A percentile compares a stretch with the other conserved stretches of the same genome.
These are phyloP conservation scores for Dastarcus helophoroides DNA, from an alignment of 2,888 invertebrate species.

Conservation along the genomic window DNA sequence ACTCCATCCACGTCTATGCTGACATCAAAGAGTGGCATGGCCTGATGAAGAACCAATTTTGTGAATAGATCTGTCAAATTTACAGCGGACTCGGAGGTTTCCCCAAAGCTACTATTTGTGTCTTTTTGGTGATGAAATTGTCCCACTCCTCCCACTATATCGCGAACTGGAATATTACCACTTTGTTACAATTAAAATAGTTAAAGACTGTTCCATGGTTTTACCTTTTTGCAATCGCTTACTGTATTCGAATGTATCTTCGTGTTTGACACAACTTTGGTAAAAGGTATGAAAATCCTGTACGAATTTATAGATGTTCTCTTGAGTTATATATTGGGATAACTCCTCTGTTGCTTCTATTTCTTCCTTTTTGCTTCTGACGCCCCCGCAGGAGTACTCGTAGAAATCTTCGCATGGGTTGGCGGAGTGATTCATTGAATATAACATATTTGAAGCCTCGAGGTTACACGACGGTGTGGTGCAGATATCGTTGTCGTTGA, in stretches of 20 bases:
- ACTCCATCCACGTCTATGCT: constrained; percentile 18
- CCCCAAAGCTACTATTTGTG: constrained; percentile 3
- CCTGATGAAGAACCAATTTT: constrained; percentile 18
- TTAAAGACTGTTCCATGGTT: no score
- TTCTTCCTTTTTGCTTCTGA: constrained; percentile 6
- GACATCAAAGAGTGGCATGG: constrained; percentile 21
- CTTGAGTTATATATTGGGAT: constrained; percentile 1
- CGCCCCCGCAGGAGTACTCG: constrained; percentile 24
- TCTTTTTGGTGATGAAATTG: no score
- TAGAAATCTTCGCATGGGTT: constrained; percentile 26
- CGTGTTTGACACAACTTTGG: constrained; percentile 20
- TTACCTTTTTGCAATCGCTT: constrained; percentile 19
- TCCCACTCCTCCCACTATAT: no score
- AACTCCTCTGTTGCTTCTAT: constrained; percentile 6
- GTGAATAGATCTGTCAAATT: constrained; percentile 20
- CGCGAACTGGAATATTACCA: no score
- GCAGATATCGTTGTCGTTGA: constrained; percentile 10
- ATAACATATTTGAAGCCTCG: constrained; percentile 20
- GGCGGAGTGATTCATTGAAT: constrained; percentile 20
- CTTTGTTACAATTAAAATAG: no score
- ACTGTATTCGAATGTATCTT: constrained; percentile 19
- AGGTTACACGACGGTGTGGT: constrained; percentile 17
- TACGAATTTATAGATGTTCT: constrained; percentile 6
- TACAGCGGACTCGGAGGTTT: no score
- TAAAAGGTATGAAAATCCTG: constrained; percentile 20